Conservation (phyloP, 2,113 vertebrate genomes). For the Labeo catla region DNA sequence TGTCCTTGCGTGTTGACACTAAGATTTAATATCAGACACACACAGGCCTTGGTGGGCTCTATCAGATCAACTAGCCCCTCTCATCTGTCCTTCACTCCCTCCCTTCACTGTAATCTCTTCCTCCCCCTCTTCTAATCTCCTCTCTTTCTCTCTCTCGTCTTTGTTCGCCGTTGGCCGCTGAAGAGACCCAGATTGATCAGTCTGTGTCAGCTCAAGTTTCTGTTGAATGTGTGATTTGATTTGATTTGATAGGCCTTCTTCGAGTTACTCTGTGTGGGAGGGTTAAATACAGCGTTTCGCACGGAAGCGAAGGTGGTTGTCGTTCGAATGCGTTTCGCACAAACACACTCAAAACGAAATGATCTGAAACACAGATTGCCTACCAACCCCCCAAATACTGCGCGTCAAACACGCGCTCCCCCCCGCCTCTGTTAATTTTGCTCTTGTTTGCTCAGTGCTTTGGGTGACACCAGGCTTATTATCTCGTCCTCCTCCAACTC, state of each 20-base stretch:
- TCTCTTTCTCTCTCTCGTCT: slow-evolving; percentile 32
- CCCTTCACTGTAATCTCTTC: slow-evolving; percentile 80
- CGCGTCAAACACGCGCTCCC: slow-evolving; percentile 14
- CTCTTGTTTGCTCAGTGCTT: slow-evolving; percentile 55
- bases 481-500: slow-evolving; percentile 45
- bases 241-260: not conserved
- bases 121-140: slow-evolving; percentile 59
- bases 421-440: slow-evolving; percentile 45
- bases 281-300: not conserved
- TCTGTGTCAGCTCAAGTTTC: slow-evolving; percentile 23
- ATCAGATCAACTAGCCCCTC: slow-evolving; percentile 79
- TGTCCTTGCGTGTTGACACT: slow-evolving; percentile 86
- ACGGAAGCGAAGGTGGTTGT: not conserved
- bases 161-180: slow-evolving; percentile 9
- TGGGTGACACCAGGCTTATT: slow-evolving; percentile 52
- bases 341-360: slow-evolving; percentile 28
- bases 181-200: slow-evolving; percentile 13
- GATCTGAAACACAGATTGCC: slow-evolving; percentile 33
- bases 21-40: slow-evolving; percentile 92
- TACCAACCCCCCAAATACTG: slow-evolving; percentile 23
- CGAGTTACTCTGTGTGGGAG: not conserved
- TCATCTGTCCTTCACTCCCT: slow-evolving; percentile 65
- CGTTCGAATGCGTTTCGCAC: slow-evolving; percentile 11
- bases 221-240: slow-evolving; percentile 15
- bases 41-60: slow-evolving; percentile 84